These are phyloP conservation scores for Silurus asotus DNA, from an alignment of 2,113 vertebrate species.

Conservation along the genomic window DNA sequence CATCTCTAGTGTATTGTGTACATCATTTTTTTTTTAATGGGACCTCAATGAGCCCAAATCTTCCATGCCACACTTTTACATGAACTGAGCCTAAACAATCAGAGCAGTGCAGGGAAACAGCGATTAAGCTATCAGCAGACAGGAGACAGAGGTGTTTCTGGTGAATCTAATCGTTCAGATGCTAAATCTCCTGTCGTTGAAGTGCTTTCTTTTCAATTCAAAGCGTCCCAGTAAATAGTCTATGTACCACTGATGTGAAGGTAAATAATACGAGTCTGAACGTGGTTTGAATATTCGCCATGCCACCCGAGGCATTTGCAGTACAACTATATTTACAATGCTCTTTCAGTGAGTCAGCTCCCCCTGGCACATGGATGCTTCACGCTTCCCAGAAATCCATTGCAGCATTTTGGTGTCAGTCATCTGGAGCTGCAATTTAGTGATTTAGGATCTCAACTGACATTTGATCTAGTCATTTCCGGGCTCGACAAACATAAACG, in stretches of 20 bases:
- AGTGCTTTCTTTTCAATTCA: constrained; percentile 55
- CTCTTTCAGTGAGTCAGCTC: constrained; percentile 47
- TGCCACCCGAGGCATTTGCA: constrained; percentile 42
- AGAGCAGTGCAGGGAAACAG: constrained; percentile 37
- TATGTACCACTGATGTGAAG: constrained; percentile 46
- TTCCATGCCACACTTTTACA: constrained; percentile 44
- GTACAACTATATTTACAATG: constrained; percentile 44
- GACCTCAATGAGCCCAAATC: neutral
- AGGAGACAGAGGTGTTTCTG: constrained; percentile 43
- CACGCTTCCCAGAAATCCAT: constrained; percentile 49
- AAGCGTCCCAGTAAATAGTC: constrained; percentile 55
- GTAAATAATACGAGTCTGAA: constrained; percentile 49
- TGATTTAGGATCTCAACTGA: constrained; percentile 48
- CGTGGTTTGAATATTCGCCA: constrained; percentile 25
- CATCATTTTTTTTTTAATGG: neutral
- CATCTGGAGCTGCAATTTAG: constrained; percentile 35
- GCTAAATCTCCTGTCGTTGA: constrained; percentile 48
- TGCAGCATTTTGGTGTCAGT: constrained; percentile 37
- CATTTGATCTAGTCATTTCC: constrained; percentile 38
- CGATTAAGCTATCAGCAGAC: constrained; percentile 35
- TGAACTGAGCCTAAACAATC: constrained; percentile 50
- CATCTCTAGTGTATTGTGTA: neutral
- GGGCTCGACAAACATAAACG: constrained; percentile 1
- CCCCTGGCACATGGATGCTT: constrained; percentile 30
- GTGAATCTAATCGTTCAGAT: constrained; percentile 54